Conservation (phyloP, 2,888 invertebrate species). For the Troides oblongomaculatus region DNA sequence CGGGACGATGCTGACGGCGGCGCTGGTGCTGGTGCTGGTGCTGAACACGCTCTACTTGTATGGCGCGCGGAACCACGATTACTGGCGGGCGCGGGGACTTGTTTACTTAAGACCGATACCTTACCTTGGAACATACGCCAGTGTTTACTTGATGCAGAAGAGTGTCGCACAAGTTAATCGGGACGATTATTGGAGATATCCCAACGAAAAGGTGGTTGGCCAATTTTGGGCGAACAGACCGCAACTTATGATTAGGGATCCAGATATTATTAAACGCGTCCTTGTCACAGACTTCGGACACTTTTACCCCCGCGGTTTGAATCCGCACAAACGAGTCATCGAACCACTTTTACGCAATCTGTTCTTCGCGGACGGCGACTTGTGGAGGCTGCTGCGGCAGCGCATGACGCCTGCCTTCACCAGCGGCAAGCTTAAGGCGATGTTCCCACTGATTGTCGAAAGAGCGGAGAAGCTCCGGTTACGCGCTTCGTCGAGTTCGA, state of each 20-base stretch:
- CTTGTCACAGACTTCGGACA: constrained; percentile 51
- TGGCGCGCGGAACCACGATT: too few relatives aligned
- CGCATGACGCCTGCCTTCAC: constrained; percentile 60
- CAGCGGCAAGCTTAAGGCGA: constrained; percentile 52
- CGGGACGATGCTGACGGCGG: too few relatives aligned
- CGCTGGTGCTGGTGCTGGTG: too few relatives aligned
- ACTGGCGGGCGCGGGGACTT: too few relatives aligned
- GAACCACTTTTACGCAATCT: constrained; percentile 57
- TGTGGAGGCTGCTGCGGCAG: constrained; percentile 57
- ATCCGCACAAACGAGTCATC: constrained; percentile 39
- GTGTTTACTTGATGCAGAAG: constrained; percentile 39
- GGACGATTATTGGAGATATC: constrained; percentile 54
- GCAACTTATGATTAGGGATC: constrained; percentile 55
- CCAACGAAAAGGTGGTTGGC: constrained; percentile 54
- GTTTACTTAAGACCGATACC: too few relatives aligned
- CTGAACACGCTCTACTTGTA: too few relatives aligned
- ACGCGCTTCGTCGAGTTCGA: not conserved
- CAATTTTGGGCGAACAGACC: constrained; percentile 47
- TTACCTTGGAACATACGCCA: too few relatives aligned
- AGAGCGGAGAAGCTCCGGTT: constrained; percentile 47
- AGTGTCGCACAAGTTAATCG: constrained; percentile 44
- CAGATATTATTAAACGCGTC: constrained; percentile 51
- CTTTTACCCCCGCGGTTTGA: constrained; percentile 54
- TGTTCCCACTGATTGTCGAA: constrained; percentile 59
- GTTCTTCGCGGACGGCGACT: constrained; percentile 57